These are phyloP conservation scores for Lacerta bilineata DNA, from an alignment of 2,797 vertebrate genomes.

Conservation along the genomic window DNA sequence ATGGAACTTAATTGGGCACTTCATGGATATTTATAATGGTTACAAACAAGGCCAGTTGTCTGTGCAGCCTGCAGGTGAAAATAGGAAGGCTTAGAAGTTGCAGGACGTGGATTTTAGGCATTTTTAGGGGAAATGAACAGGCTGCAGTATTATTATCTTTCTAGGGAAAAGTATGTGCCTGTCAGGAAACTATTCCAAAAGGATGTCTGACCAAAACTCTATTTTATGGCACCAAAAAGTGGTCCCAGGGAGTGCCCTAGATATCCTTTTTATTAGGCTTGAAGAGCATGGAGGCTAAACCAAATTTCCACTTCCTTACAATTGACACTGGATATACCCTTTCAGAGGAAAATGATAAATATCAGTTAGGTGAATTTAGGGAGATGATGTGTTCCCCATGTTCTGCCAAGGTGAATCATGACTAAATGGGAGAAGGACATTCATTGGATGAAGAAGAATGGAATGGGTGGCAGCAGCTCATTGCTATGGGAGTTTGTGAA, in stretches of 20 bases:
- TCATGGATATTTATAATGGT: background rate
- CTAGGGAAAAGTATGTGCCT: background rate
- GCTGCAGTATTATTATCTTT: background rate
- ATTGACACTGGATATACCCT: background rate
- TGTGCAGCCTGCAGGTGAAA: background rate
- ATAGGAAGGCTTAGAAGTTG: background rate
- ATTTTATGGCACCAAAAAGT: background rate
- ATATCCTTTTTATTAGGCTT: background rate
- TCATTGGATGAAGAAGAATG: background rate
- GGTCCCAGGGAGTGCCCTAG: background rate
- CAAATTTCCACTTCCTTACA: background rate
- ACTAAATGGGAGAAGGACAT: background rate
- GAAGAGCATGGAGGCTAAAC: background rate
- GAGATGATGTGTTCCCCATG: background rate
- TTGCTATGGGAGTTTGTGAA: background rate
- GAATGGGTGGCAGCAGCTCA: background rate
- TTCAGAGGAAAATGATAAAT: background rate
- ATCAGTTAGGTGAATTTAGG: slow-evolving; percentile 5
- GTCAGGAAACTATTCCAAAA: background rate
- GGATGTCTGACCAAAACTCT: background rate
- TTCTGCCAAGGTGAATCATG: background rate
- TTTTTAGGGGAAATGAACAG: background rate
- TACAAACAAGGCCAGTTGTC: background rate
- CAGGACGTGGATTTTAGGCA: background rate
- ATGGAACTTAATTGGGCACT: background rate